phyloP scores from a whole-genome alignment of 2,113 vertebrate species.

The Rhynchopsitta pachyrhyncha region DNA sequence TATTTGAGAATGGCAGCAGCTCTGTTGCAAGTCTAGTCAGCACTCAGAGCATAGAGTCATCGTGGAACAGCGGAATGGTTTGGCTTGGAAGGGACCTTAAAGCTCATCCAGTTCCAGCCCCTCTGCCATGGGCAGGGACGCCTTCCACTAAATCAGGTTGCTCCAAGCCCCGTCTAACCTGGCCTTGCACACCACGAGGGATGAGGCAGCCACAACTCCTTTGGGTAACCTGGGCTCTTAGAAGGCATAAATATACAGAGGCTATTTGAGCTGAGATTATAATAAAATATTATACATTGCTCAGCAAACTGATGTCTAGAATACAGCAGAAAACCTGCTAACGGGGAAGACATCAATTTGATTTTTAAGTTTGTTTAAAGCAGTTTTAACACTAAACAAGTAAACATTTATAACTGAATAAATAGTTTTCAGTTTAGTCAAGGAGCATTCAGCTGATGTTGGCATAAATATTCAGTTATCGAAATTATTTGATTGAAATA shows the following conservation, averaged over 20 bases:
- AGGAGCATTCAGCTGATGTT: constrained; percentile 67
- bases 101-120: rapidly evolving
- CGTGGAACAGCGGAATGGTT: neutral
- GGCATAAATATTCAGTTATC: constrained; percentile 79
- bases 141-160: neutral
- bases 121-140: neutral
- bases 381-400: constrained; percentile 66
- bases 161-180: neutral
- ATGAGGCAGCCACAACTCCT: neutral
- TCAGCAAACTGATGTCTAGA: neutral
- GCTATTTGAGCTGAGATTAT: neutral
- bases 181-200: neutral
- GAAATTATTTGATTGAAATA: constrained; percentile 75
- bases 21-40: neutral
- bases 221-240: neutral
- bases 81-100: neutral
- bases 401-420: constrained; percentile 74
- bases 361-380: constrained; percentile 69
- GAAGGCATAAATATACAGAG: neutral
- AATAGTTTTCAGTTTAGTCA: constrained; percentile 65
- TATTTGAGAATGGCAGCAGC: constrained; percentile 19
- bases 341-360: neutral
- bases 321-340: neutral
- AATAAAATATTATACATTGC: neutral
- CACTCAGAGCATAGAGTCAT: neutral